A percentile compares a stretch with the other conserved stretches of the same genome.
phyloP scores from a whole-genome alignment of 2,888 invertebrate species.

The Phortica okadai region DNA sequence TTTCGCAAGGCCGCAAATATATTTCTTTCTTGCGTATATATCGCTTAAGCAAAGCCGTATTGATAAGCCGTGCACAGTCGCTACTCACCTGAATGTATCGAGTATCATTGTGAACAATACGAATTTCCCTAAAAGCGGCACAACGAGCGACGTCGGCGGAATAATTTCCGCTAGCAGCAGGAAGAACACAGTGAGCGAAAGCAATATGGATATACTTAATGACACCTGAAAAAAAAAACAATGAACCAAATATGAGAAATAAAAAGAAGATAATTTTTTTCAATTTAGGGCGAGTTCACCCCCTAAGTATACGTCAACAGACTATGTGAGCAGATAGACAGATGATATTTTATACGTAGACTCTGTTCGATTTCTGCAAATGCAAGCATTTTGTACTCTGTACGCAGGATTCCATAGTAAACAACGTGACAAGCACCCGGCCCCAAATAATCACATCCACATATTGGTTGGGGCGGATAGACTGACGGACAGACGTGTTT shows the following conservation, averaged over 20 bases:
- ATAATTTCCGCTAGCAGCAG: constrained; percentile 92
- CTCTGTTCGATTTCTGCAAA: no score
- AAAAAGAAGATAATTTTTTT: constrained; percentile 1
- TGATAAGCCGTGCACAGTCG: not conserved
- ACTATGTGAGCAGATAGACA: no score
- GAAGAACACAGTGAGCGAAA: constrained; percentile 97
- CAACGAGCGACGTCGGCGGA: constrained; percentile 94
- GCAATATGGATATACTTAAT: constrained; percentile 95
- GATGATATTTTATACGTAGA: not conserved
- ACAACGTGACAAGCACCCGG: no score
- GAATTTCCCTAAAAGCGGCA: constrained; percentile 94
- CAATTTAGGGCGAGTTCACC: not conserved
- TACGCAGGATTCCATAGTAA: not conserved
- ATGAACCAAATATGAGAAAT: constrained; percentile 37
- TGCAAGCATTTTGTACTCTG: no score
- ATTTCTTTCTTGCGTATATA: not conserved
- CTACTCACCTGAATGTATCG: constrained; percentile 91
- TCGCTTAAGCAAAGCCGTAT: not conserved
- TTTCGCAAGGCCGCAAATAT: no score
- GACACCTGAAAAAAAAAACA: constrained; percentile 83
- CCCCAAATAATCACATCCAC: no score
- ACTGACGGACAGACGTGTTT: no score
- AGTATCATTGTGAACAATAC: constrained; percentile 97
- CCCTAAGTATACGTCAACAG: no score
- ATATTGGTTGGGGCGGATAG: no score